phyloP scores from a whole-genome alignment of 2,888 invertebrate genomes.

The Diarsia brunnea region DNA sequence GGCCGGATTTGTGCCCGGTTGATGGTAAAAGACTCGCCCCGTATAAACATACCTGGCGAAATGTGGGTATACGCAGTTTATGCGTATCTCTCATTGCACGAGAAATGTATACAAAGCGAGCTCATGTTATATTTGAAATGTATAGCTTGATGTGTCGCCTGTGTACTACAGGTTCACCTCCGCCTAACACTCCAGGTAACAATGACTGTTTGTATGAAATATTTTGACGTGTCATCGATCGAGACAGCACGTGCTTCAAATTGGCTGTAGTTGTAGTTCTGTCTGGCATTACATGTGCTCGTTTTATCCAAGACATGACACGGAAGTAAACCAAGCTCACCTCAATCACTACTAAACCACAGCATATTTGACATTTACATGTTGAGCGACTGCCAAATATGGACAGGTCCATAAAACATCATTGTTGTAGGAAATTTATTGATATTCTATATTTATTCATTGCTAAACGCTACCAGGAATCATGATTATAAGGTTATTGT shows the following conservation, averaged over 20 bases:
- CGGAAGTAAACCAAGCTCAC: conserved; percentile 26
- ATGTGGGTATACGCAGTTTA: too few species aligned
- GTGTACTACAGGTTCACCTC: not conserved
- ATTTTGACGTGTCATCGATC: conserved; percentile 74
- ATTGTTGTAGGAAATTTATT: conserved; percentile 1
- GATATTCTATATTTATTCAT: conserved; percentile 2
- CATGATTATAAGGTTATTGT: not conserved
- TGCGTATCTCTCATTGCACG: too few species aligned
- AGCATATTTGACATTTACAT: conserved; percentile 27
- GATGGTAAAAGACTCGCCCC: too few species aligned
- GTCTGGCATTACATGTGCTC: conserved; percentile 26
- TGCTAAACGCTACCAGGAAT: conserved; percentile 19
- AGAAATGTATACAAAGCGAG: too few species aligned
- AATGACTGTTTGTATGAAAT: conserved; percentile 60
- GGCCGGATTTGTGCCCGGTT: not conserved
- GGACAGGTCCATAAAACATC: not conserved
- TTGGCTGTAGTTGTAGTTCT: conserved; percentile 69
- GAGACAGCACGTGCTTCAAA: conserved; percentile 61
- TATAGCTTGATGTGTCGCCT: too few species aligned
- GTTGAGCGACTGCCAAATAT: conserved; percentile 2
- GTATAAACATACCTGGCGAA: not conserved
- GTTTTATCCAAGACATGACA: conserved; percentile 32
- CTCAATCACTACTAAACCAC: conserved; percentile 17
- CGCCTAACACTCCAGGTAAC: not conserved
- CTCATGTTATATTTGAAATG: too few species aligned